Base-by-base conservation (phyloP, 2,797 vertebrate genomes). In the Falco novaeseelandiae region DNA sequence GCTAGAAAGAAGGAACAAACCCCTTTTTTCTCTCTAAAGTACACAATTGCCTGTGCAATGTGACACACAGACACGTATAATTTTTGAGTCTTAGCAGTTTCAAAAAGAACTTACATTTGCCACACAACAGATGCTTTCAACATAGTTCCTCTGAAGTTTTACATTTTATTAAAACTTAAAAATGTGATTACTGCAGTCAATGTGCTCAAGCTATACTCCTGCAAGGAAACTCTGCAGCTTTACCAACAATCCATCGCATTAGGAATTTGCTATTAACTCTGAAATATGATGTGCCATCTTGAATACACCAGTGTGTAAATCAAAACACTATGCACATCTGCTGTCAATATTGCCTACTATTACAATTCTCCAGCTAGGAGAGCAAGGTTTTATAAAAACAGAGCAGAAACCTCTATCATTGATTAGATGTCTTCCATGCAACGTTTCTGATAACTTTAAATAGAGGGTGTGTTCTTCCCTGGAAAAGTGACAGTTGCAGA, bases 61-160 rank as follows among this genome's bases (percentile, higher is more conserved):
- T 2, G 10, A 55, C 8, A 21, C 32, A 44, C 4, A 30, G 21
- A 86, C 22, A 2, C 1, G 4, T 3, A 25, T 11, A 49, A 20
- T 30, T 87, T 71, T 73, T n/a, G 74, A 69, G 4, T 36, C n/a
- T 22, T 7, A 49, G n/a, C 20, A 18, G 12, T 73, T 95, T n/a
- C 36, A 17, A 73, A 76, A 70, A 12, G 36, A 82, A 55, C 25
- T 70, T 27, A 30, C 52, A 78, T 78, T 82, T 88, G 7, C 19
- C 30, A 86, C 66, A 30, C 17, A 27, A 49, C 25, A 72, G 36
- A 32, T 6, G 22, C n/a, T 55, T 90, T 88, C 14, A 34, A 46
- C 22, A 29, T 5, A 62, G 3, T 12, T 87, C 42, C 19, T n/a
- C 51, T 34, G 2, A 57, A 63, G 23, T 21, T 66, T 36, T 65